Conservation (phyloP, 2,888 invertebrate species). For the Synergus gifuensis region DNA sequence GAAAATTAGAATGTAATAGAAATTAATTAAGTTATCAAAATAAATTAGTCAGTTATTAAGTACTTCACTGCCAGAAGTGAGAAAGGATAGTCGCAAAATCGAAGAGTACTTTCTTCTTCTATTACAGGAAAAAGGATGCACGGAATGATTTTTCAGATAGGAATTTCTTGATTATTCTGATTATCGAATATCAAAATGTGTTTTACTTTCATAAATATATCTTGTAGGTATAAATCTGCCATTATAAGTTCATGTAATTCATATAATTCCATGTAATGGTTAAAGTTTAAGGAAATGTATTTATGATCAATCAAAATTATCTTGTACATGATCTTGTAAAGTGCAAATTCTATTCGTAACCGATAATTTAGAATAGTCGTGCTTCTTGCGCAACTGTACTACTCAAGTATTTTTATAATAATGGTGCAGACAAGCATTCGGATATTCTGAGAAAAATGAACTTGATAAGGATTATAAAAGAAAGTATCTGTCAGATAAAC, state of each 20-base stretch:
- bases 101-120: background rate
- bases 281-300: constrained; percentile 23
- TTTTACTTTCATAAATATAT: constrained; percentile 3
- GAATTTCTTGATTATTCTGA: background rate
- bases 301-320: constrained; percentile 31
- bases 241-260: constrained; percentile 17
- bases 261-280: background rate
- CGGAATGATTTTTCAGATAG: background rate
- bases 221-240: constrained; percentile 4
- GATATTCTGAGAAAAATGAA: background rate
- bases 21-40: background rate
- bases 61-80: background rate
- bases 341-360: constrained; percentile 30
- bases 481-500: background rate
- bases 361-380: constrained; percentile 19
- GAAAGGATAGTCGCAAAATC: background rate
- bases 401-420: constrained; percentile 27
- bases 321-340: constrained; percentile 34
- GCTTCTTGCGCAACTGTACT: constrained; percentile 9
- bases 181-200: background rate
- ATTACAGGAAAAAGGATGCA: background rate
- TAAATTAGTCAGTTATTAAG: background rate
- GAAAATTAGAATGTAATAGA: background rate
- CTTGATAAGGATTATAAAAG: constrained; percentile 1
- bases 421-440: constrained; percentile 3